Evolutionary conservation across 1,140 invertebrate genomes (phyloP), one percentile per base, ranked within the genome.

Genomic region (Bombus consobrinus): DNA sequence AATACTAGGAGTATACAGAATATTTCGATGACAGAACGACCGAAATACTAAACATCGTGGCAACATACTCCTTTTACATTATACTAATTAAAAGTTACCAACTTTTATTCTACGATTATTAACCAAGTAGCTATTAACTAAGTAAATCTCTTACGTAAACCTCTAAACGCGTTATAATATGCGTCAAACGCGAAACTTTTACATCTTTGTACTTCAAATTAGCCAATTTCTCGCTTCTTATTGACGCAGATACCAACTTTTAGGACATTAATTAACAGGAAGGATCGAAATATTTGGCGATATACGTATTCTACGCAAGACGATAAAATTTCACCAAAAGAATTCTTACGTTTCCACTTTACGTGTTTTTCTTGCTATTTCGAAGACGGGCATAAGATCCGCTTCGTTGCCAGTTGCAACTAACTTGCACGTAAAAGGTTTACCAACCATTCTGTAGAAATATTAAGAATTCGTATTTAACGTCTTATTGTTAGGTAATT

Each of bases 281-380:
- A 69, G 15, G 13, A n/a, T 28, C 0, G 1, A 32, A 43, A 71
- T 34, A 25, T 22, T 22, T 22, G 18, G 1, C 47, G 47, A 22
- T 32, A 15, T 4, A 32, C 8, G 59, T 32, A 53, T 77, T 39
- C 5, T 22, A 76, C 5, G 15, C 25, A 59, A 41, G 15, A 4
- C 25, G 39, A 77, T 32, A 59, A 57, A 77, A 62, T 77, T 76
- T 59, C 75, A 77, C 57, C 57, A 22, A 77, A 76, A 37, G 15
- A 62, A 77, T 77, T 76, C 34, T 76, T 64, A 10, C 37, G 22
- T n/a, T 59, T 62, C 53, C 34, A 76, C 59, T 59, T 39, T 39
- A 39, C 13, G 12, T n/a, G 13, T 28, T 59, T 59, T 77, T 77
- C 25, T 59, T 77, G 25, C 37, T 62, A 41, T 41, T 37, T 39